Percentiles rank a stretch among this genome's conserved stretches.
These are phyloP conservation scores for Tortrix viridana DNA, from an alignment of 2,888 invertebrate genomes.

Conservation along the genomic window DNA sequence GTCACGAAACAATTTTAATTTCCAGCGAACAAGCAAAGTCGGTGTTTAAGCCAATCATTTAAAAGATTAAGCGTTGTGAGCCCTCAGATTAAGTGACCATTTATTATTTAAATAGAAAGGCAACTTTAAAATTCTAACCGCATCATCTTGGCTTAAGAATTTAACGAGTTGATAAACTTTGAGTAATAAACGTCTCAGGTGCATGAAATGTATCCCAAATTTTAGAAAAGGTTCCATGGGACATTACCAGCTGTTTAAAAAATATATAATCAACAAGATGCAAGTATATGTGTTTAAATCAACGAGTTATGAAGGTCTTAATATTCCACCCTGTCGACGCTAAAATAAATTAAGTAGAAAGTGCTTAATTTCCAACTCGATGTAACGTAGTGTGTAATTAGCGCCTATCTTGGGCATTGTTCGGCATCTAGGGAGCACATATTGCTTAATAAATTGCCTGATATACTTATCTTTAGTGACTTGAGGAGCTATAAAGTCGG, in stretches of 20 bases:
- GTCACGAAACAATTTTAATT: background rate
- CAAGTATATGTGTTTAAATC: constrained; percentile 1
- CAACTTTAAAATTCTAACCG: constrained; percentile 18
- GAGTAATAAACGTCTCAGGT: constrained; percentile 24
- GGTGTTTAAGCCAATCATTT: constrained; percentile 28
- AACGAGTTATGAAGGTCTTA: background rate
- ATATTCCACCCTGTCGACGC: constrained; percentile 6
- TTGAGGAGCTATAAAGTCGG: constrained; percentile 7
- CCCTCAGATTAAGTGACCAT: constrained; percentile 31
- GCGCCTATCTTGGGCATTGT: constrained; percentile 33
- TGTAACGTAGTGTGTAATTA: constrained; percentile 31
- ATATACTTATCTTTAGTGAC: constrained; percentile 27
- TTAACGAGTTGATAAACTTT: constrained; percentile 33
- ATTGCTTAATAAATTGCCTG: constrained; percentile 28
- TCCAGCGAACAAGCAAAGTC: constrained; percentile 8
- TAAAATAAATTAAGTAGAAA: constrained; percentile 28
- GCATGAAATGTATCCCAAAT: constrained; percentile 11
- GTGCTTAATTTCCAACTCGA: constrained; percentile 15
- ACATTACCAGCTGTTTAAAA: background rate
- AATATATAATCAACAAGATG: background rate
- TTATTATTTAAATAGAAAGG: constrained; percentile 25
- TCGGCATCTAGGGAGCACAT: constrained; percentile 30
- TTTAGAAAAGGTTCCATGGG: background rate
- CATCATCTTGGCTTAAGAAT: constrained; percentile 24
- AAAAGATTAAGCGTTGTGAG: constrained; percentile 11